Base-by-base conservation (phyloP, 2,113 vertebrate species). In the Xyliphius kryptos region DNA sequence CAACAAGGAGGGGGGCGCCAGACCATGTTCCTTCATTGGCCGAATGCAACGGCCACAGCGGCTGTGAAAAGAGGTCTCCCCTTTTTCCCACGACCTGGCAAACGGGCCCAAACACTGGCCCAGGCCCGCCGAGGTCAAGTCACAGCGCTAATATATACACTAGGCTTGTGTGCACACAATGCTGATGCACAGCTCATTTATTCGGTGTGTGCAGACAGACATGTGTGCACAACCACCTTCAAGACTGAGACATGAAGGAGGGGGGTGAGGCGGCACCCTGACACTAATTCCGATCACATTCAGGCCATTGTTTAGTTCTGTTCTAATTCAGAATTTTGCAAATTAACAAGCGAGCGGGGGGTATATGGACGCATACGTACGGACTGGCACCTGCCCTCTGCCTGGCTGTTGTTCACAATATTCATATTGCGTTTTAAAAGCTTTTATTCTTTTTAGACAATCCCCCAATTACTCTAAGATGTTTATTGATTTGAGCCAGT, bases 31-130 rank as follows among this genome's bases (percentile, higher is more conserved):
- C 82, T 89, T 80, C 83, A 83, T 84, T 85, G 87, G 87, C 89
- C 90, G 83, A 90, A 89, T 88, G 89, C 87, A 87, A 88, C 86
- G 72, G 85, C 81, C 74, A 54, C 78, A 87, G 89, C 89, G 89
- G 89, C 91, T 93, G 91, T 92, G 91, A 93, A 92, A 91, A 84
- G 89, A 87, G 89, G 87, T 89, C 86, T 81, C 80, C 88, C 84
- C 91, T 91, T 92, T 92, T 93, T 92, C 91, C 91, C 91, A 93
- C 91, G 91, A 73, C 87, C 90, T 88, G 71, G 85, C 73, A 69
- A 81, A 80, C 81, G 61, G 83, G 62, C 81, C 82, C 76, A 81
- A 82, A 82, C 85, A 82, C 78, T 82, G 86, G 75, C 82, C 80
- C 83, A 80, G 83, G 84, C 82, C 82, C 74, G 79, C 82, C 80